Evolutionary conservation across 2,888 invertebrate species (phyloP).

Genomic region (Drosophila heteroneura): DNA sequence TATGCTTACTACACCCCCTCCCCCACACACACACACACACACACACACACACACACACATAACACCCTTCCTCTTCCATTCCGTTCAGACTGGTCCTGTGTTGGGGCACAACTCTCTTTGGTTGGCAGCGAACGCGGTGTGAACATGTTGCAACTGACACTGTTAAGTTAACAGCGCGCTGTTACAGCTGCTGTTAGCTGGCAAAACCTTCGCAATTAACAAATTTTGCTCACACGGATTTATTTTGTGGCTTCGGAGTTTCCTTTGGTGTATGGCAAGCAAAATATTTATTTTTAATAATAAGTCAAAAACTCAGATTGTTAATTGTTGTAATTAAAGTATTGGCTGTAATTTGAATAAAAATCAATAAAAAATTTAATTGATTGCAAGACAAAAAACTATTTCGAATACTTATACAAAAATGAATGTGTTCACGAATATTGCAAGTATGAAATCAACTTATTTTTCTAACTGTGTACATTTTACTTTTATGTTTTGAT

Average conservation of each 20-base stretch:
- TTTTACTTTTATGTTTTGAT: neutral
- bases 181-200: conserved; percentile 9
- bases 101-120: conserved; percentile 4
- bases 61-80: no score
- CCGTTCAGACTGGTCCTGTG: neutral
- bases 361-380: neutral
- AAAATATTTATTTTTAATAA: neutral
- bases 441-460: neutral
- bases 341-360: neutral
- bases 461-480: neutral
- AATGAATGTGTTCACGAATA: neutral
- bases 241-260: neutral
- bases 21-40: no score
- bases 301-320: neutral
- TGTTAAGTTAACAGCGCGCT: conserved; percentile 47
- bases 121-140: conserved; percentile 25
- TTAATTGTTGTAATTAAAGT: neutral
- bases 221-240: neutral
- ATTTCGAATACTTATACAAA: neutral
- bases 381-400: neutral
- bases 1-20: neutral
- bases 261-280: neutral
- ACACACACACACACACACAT: neutral
- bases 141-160: conserved; percentile 38
- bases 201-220: neutral